Base-by-base conservation (phyloP, 2,113 vertebrate species). In the Macroglossus sobrinus region DNA sequence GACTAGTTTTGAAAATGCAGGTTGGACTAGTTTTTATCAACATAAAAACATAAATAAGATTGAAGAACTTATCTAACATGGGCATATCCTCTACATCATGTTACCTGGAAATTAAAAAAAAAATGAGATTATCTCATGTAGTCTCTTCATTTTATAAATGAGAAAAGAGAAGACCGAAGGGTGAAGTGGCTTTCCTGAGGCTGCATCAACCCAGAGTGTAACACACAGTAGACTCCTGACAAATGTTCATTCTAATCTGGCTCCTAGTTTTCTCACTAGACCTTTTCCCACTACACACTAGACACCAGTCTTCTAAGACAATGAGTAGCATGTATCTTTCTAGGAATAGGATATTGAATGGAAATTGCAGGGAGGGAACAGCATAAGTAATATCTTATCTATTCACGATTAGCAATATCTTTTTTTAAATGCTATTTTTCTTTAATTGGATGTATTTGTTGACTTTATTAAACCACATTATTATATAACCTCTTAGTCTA, bases 1-100 rank as follows among this genome's bases (percentile, higher is more conserved):
- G 61, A 89, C 95, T 95, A 91, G 75, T 92, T 79, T 12, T 78
- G 82, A 92, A 93, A 79, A 68, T 63, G 28, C 35, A 89, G 53
- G 86, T 55, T 75, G 50, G 68, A 72, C 61, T 75, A 71, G 35
- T 84, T 97, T 97, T 94, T 87, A 89, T 84, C 74, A 79, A 75
- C 40, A 68, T 22, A 43, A 90, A 97, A 94, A 69, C 50, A 47
- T 15, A 40, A 81, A 57, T 10, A 26, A 76, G 15, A 35, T n/a
- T n/a, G 24, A 68, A 82, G 55, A 40, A n/a, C 2, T 72, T 82
- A 47, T 86, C 30, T 81, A 57, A 81, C 61, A 69, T 13, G 15
- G 47, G 94, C 9, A 35, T 7, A 33, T 53, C 8, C 16, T 76
- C 33, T 76, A 24, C 0, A 10, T 19, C 35, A 10, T 19, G 45